Percentiles rank a stretch among this genome's conserved stretches.
Conservation (phyloP, 2,888 invertebrate genomes). For the Trimorus sp. region DNA sequence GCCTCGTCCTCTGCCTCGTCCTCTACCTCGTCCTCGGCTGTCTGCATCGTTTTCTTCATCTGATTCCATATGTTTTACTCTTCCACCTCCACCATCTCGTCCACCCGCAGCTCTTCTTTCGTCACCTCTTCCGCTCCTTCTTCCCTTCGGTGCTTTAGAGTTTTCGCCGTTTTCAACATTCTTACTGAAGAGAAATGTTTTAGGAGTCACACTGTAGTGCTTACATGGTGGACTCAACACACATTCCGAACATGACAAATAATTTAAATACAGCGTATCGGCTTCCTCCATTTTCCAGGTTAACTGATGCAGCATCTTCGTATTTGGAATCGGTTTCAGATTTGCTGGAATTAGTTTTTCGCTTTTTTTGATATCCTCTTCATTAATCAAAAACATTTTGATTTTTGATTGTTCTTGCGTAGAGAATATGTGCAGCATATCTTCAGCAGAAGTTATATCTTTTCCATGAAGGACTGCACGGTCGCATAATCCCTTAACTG, state of each 20-base stretch:
- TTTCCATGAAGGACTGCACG: background rate
- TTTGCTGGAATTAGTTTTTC: background rate
- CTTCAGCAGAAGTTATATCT: constrained; percentile 9
- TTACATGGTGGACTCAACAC: background rate
- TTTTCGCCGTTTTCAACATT: too few species aligned
- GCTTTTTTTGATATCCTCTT: background rate
- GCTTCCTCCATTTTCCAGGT: background rate
- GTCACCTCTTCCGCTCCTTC: too few species aligned
- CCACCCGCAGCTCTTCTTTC: background rate
- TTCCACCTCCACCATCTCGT: too few species aligned
- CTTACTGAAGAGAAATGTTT: background rate
- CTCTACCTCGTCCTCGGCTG: background rate
- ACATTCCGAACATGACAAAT: background rate
- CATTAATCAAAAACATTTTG: background rate
- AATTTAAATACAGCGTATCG: background rate
- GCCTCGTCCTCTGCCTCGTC: background rate
- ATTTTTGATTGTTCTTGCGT: constrained; percentile 1
- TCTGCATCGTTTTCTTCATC: background rate
- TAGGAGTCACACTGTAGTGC: background rate
- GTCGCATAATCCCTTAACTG: constrained; percentile 5
- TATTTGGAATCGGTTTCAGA: background rate
- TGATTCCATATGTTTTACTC: too few species aligned
- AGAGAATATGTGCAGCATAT: background rate
- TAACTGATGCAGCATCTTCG: background rate
- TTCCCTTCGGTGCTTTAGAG: too few species aligned